phyloP scores from a whole-genome alignment of 2,888 invertebrate species.

The Leucoptera coffeella region DNA sequence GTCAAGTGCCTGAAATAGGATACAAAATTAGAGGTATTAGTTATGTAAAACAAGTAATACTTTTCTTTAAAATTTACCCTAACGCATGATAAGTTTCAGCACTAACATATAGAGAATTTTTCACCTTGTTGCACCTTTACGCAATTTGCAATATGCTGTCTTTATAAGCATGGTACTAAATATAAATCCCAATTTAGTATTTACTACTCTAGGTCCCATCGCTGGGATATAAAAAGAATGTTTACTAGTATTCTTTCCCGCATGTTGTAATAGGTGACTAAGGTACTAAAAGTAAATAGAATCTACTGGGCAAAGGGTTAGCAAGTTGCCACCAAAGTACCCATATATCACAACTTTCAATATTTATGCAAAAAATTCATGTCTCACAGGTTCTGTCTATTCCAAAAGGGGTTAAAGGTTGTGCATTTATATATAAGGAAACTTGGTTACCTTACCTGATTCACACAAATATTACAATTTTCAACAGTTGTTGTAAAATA shows the following conservation, averaged over 20 bases:
- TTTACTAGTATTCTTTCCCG: background rate
- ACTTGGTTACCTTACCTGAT: constrained; percentile 14
- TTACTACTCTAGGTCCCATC: background rate
- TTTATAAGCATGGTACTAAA: background rate
- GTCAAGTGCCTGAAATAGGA: constrained; percentile 19
- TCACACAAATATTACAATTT: constrained; percentile 19
- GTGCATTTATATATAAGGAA: too few species aligned
- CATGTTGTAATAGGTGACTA: too few species aligned
- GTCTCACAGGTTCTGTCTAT: background rate
- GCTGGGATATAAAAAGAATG: background rate
- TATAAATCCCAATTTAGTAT: background rate
- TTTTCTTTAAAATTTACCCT: background rate
- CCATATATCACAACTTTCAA: too few species aligned
- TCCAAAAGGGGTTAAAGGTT: too few species aligned
- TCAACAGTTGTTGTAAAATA: constrained; percentile 15
- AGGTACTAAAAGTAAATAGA: too few species aligned
- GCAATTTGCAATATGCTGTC: background rate
- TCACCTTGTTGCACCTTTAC: background rate
- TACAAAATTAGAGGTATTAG: background rate
- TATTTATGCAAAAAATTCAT: too few species aligned
- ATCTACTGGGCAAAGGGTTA: too few species aligned
- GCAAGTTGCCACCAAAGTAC: too few species aligned
- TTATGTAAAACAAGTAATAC: background rate
- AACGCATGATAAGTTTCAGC: too few species aligned
- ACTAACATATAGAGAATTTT: background rate